phyloP scores from a whole-genome alignment of 2,888 invertebrate genomes.

The Spilosoma lubricipeda region DNA sequence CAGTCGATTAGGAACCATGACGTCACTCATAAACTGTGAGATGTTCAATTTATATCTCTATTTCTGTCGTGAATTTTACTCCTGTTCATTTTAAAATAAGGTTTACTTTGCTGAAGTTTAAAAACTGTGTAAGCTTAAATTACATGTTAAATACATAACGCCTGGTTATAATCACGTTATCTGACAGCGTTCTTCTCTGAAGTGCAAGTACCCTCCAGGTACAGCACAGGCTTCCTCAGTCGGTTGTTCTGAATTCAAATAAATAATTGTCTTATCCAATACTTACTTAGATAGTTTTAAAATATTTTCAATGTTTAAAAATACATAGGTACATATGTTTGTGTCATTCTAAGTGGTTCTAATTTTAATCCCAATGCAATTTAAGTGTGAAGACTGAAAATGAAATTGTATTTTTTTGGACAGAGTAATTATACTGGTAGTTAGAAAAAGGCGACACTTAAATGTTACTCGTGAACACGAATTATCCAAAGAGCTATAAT shows the following conservation, averaged over 20 bases:
- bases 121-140: not conserved
- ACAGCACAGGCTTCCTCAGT: not conserved
- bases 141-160: not conserved
- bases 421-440: conserved; percentile 55
- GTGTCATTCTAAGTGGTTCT: conserved; percentile 7
- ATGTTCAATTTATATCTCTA: not conserved
- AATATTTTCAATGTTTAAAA: not conserved
- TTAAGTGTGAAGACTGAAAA: conserved; percentile 55
- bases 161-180: not conserved
- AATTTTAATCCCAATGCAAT: conserved; percentile 48
- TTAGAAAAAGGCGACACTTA: conserved; percentile 54
- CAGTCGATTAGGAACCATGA: not conserved
- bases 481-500: conserved; percentile 63
- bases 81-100: not conserved
- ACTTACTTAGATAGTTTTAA: not conserved
- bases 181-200: not conserved
- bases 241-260: not conserved
- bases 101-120: not conserved
- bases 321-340: not conserved
- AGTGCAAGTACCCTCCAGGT: not conserved
- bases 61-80: not conserved
- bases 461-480: conserved; percentile 60
- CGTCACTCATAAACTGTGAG: not conserved
- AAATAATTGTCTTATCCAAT: not conserved
- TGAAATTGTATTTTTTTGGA: conserved; percentile 48